Base-by-base conservation (phyloP, 1,140 invertebrate species). In the Notospermus geniculatus region DNA sequence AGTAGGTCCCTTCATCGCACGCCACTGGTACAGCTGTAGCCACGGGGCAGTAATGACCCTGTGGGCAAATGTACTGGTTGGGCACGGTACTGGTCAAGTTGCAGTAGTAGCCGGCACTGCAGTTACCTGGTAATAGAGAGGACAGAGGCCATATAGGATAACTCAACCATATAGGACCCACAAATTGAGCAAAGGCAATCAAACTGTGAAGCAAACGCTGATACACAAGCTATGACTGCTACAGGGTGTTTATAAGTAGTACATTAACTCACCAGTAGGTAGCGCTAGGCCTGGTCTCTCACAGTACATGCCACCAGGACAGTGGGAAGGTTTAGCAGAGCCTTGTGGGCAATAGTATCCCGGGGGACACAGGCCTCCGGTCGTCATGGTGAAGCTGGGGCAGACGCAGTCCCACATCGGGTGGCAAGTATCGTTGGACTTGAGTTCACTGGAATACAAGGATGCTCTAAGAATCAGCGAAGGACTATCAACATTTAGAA, bases 331-430 rank as follows among this genome's bases (percentile, higher is more conserved):
- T 41, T 68, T 68, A n/a, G 60, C 4, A 23, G 69, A 71, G 28
- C 73, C 73, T 52, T 67, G 57, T 2, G 73, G 71, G 54, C 71
- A 73, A 63, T 69, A 75, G 63, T 75, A 69, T 27, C 72, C 72
- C 32, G 66, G 65, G 17, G 73, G 71, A 55, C 73, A 75, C 22
- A 78, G 65, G 17, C 76, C 76, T n/a, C 76, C 76, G 54, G 65
- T 71, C 28, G 76, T 70, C 72, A 79, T 67, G 5, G 67, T 45
- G 67, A 74, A 78, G 29, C 61, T 55, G 28, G 74, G 68, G 63
- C 76, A 78, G 9, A 74, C 71, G 63, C 76, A 78, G 64, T 77
- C 76, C 76, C 76, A 78, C 52, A 63, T 61, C 0, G 76, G 76
- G 1, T 73, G 69, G 62, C 77, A 79, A 0, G 77, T 77, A 65